Conservation (phyloP, 2,797 vertebrate species). For the Tiaroga cobitis region DNA sequence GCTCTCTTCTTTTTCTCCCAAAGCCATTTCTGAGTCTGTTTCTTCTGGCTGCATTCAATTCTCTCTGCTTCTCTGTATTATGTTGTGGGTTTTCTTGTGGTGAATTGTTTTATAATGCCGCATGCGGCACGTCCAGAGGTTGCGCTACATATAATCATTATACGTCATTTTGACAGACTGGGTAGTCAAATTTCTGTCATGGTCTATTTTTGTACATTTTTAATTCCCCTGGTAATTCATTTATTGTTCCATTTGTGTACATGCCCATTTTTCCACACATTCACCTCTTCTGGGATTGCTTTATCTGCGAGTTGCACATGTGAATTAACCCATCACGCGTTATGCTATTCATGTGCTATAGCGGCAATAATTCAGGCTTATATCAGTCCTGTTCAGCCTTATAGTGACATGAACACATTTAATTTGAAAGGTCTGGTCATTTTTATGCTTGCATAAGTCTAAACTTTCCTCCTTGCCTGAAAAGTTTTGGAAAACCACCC, state of each 20-base stretch:
- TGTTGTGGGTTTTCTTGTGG: constrained; percentile 9
- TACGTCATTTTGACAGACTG: constrained; percentile 3
- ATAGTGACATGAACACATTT: not conserved
- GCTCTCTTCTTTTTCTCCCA: constrained; percentile 38
- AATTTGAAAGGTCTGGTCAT: not conserved
- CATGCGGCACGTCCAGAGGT: not conserved
- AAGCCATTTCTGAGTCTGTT: constrained; percentile 49
- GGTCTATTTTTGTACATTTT: constrained; percentile 10
- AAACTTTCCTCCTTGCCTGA: not conserved
- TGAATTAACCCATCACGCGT: not conserved
- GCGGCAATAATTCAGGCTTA: not conserved
- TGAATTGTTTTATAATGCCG: constrained; percentile 31
- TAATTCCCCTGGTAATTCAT: constrained; percentile 19
- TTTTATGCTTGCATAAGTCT: not conserved
- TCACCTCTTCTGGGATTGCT: constrained; percentile 1
- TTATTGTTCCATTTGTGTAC: not conserved
- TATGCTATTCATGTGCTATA: not conserved
- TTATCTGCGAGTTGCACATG: constrained; percentile 5
- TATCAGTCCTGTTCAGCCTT: constrained; percentile 3
- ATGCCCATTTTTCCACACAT: not conserved
- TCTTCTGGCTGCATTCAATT: constrained; percentile 35
- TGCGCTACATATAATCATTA: constrained; percentile 17
- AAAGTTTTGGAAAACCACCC: constrained; percentile 5
- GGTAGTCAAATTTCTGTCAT: constrained; percentile 5
- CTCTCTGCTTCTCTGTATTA: constrained; percentile 22